Percentiles rank a stretch among this genome's conserved stretches.
Conservation (phyloP, 92 coral and sea anemone genomes). For the Siderastrea siderea region DNA sequence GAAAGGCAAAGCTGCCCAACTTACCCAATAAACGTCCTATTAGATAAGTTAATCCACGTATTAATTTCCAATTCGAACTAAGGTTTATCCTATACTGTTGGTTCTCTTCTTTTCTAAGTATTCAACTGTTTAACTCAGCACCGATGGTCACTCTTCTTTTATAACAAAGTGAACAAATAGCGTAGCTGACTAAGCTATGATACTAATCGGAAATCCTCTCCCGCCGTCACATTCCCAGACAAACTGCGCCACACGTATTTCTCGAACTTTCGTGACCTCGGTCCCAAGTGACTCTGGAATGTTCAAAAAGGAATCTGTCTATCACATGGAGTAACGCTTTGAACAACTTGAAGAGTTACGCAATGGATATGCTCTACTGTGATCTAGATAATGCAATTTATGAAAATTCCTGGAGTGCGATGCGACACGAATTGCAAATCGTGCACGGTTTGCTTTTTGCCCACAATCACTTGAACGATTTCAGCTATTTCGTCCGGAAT, state of each 20-base stretch:
- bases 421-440: background rate
- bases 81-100: background rate
- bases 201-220: conserved; percentile 19
- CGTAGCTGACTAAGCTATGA: background rate
- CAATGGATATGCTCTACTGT: background rate
- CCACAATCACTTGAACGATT: conserved; percentile 24
- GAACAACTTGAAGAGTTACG: background rate
- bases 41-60: background rate
- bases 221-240: conserved; percentile 44
- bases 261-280: conserved; percentile 33
- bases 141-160: conserved; percentile 4
- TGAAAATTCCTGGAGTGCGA: background rate
- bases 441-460: background rate
- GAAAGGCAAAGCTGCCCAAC: background rate
- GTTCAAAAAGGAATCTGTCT: background rate
- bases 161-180: conserved; percentile 13
- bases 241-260: conserved; percentile 13
- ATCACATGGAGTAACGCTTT: background rate
- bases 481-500: conserved; percentile 38
- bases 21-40: background rate
- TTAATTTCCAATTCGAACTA: background rate
- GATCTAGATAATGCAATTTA: background rate
- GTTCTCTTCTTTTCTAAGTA: background rate
- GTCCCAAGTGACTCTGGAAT: background rate
- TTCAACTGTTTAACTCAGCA: conserved; percentile 10